A percentile compares a stretch with the other conserved stretches of the same genome.
Conservation (phyloP, 2,888 invertebrate genomes). For the Ochropacha duplaris region DNA sequence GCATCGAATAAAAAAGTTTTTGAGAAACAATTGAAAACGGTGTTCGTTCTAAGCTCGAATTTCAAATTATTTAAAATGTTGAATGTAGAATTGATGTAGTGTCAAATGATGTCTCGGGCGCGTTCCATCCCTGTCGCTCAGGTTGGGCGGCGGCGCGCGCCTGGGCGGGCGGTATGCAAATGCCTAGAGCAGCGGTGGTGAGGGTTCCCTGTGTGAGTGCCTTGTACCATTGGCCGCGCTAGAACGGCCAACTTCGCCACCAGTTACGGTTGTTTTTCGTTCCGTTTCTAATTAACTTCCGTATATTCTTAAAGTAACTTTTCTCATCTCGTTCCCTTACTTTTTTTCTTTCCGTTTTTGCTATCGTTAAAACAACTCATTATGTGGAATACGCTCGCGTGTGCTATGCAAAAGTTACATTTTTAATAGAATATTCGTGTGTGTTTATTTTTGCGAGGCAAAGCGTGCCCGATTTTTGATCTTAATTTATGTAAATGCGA, state of each 20-base stretch:
- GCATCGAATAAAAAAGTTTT: conserved; percentile 11
- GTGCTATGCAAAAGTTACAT: conserved; percentile 69
- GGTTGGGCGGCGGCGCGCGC: conserved; percentile 80
- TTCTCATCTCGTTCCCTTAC: conserved; percentile 75
- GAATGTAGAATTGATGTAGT: conserved; percentile 33
- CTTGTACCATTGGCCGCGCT: conserved; percentile 81
- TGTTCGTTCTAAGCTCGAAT: conserved; percentile 11
- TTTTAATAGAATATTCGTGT: conserved; percentile 46
- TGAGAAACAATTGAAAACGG: conserved; percentile 11
- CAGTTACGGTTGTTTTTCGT: conserved; percentile 84
- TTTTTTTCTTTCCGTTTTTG: conserved; percentile 60
- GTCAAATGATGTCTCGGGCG: conserved; percentile 52
- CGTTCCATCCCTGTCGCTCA: conserved; percentile 77
- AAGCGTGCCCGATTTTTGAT: conserved; percentile 50
- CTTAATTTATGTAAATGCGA: conserved; percentile 62
- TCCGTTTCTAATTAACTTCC: conserved; percentile 82
- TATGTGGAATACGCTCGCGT: conserved; percentile 72
- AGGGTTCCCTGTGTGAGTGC: conserved; percentile 74
- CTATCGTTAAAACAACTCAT: conserved; percentile 57
- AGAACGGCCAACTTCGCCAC: conserved; percentile 83
- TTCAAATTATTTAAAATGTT: conserved; percentile 16
- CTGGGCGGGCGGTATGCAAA: conserved; percentile 84
- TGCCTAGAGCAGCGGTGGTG: conserved; percentile 72
- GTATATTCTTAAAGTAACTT: conserved; percentile 82
- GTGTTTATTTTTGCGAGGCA: conserved; percentile 60